Evolutionary conservation across 2,113 vertebrate species (phyloP).

Genomic region (Aleadryas rufinucha): DNA sequence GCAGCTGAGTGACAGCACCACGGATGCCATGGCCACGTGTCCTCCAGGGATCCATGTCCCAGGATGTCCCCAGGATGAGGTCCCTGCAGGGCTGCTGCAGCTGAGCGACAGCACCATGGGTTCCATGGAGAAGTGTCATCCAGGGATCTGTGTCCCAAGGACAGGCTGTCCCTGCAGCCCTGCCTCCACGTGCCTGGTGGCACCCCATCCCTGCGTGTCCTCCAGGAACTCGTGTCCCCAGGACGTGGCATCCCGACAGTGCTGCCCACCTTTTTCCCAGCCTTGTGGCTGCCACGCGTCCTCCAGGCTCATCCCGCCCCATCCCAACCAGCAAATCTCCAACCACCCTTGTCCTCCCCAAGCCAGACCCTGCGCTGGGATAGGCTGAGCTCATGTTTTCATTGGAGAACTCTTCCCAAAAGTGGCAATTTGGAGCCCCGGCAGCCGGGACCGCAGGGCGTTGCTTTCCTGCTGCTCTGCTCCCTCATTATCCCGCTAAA

Average conservation of each 20-base stretch:
- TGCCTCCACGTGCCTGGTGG: neutral
- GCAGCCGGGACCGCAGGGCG: neutral
- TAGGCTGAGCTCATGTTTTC: slow-evolving; percentile 5
- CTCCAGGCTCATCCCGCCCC: neutral
- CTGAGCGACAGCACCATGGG: accelerated
- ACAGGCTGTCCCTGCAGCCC: neutral
- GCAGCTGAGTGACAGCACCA: neutral
- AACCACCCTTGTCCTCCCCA: neutral
- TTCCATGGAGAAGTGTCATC: accelerated
- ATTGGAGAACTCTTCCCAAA: neutral
- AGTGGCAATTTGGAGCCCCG: neutral
- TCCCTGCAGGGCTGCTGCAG: neutral
- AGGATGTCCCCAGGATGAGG: neutral
- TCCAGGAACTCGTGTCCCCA: accelerated
- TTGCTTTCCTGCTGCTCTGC: slow-evolving; percentile 31
- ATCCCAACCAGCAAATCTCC: neutral
- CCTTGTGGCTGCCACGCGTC: neutral
- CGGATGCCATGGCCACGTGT: accelerated
- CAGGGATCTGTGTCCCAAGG: neutral
- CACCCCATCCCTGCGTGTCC: neutral
- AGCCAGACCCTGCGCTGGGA: accelerated
- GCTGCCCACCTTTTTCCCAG: neutral
- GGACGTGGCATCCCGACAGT: accelerated
- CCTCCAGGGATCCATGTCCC: neutral
- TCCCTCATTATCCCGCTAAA: slow-evolving; percentile 50